These are phyloP conservation scores for Flexamia atlantica DNA, from an alignment of 2,888 invertebrate genomes.

Conservation along the genomic window DNA sequence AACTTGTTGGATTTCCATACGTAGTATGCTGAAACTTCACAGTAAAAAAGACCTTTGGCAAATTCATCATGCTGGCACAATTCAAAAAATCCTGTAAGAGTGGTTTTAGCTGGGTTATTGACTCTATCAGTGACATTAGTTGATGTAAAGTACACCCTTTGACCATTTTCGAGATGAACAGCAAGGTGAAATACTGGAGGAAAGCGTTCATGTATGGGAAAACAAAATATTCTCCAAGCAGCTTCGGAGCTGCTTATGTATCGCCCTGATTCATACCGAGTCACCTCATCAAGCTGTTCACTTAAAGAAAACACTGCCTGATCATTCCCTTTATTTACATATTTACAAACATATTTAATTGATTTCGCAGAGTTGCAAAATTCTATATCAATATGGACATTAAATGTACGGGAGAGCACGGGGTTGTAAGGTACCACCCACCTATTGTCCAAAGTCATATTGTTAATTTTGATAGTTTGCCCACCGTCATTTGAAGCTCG, in stretches of 20 bases:
- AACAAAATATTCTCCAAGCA: slow-evolving; percentile 67
- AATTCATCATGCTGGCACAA: slow-evolving; percentile 57
- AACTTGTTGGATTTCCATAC: slow-evolving; percentile 63
- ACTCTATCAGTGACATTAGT: slow-evolving; percentile 29
- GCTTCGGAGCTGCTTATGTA: slow-evolving; percentile 66
- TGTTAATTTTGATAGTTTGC: slow-evolving; percentile 44
- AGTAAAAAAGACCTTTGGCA: slow-evolving; percentile 66
- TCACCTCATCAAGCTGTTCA: slow-evolving; percentile 67
- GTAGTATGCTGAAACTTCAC: slow-evolving; percentile 67
- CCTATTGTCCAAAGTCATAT: slow-evolving; percentile 65
- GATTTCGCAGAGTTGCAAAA: slow-evolving; percentile 69
- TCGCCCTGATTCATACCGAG: slow-evolving; percentile 66
- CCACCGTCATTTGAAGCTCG: slow-evolving; percentile 62
- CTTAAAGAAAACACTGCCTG: slow-evolving; percentile 63
- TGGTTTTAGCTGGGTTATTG: slow-evolving; percentile 21
- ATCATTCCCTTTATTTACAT: slow-evolving; percentile 69
- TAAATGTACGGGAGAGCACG: slow-evolving; percentile 62
- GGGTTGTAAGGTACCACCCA: slow-evolving; percentile 68
- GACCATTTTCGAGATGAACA: slow-evolving; percentile 61
- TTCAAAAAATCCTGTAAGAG: slow-evolving; percentile 43
- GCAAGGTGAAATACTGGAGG: slow-evolving; percentile 49
- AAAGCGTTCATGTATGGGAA: slow-evolving; percentile 51
- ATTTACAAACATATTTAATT: slow-evolving; percentile 70
- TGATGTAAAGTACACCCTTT: slow-evolving; percentile 53
- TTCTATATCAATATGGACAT: slow-evolving; percentile 69